These are phyloP conservation scores for Typhlichthys subterraneus DNA, from an alignment of 2,797 vertebrate genomes.

Conservation along the genomic window DNA sequence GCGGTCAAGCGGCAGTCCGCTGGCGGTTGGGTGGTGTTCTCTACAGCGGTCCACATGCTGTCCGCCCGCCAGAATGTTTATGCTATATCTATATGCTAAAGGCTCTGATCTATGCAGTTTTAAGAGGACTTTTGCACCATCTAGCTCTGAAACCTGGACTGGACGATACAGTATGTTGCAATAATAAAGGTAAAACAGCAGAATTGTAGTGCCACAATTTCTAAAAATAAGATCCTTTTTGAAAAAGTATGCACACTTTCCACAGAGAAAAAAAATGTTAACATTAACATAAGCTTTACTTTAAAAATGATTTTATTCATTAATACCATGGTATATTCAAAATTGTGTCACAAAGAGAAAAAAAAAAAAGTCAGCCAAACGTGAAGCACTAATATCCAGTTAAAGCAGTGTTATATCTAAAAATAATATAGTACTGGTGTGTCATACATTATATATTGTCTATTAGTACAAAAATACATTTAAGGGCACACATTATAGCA, in stretches of 20 bases:
- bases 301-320: constrained; percentile 99
- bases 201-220: no score
- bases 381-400: constrained; percentile 91
- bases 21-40: no score
- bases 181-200: no score
- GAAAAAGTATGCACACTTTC: not conserved
- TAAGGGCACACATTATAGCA: constrained; percentile 97
- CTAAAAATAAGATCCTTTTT: not conserved
- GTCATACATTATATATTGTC: constrained; percentile 96
- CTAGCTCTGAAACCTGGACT: no score
- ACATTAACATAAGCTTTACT: constrained; percentile 80
- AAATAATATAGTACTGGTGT: constrained; percentile 92
- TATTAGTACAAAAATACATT: constrained; percentile 99
- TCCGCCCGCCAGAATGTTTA: no score
- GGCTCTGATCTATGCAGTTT: no score
- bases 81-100: no score
- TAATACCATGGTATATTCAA: constrained; percentile 91
- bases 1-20: no score
- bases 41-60: no score
- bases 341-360: constrained; percentile 89
- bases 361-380: constrained; percentile 87
- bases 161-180: no score
- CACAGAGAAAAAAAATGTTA: not conserved
- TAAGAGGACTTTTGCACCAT: no score
- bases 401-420: constrained; percentile 95